Conservation (phyloP, 2,797 vertebrate genomes). For the Crocidura indochinensis region DNA sequence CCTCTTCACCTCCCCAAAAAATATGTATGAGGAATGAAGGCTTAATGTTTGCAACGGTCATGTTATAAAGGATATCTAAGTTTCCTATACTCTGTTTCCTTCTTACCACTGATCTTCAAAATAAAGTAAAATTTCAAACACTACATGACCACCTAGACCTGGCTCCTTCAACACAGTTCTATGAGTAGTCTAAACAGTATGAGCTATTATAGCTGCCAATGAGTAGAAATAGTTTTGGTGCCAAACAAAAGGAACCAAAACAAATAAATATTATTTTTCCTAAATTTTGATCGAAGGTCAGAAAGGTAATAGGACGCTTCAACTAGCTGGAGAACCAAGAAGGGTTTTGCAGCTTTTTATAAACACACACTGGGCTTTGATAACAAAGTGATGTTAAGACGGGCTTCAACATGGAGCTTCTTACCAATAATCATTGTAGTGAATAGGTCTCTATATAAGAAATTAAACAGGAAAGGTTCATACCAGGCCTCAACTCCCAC, state of each 20-base stretch:
- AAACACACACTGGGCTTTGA: slow-evolving; percentile 73
- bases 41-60: background rate
- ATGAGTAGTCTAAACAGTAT: background rate
- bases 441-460: slow-evolving; percentile 98
- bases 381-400: slow-evolving; percentile 85
- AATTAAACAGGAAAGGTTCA: slow-evolving; percentile 93
- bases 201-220: background rate
- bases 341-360: background rate
- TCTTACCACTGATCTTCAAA: slow-evolving; percentile 36
- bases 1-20: too few relatives aligned
- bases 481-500: slow-evolving; percentile 99
- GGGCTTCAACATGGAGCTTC: slow-evolving; percentile 90
- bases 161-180: background rate
- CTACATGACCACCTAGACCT: slow-evolving; percentile 30
- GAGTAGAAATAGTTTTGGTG: slow-evolving; percentile 38
- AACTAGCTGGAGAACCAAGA: background rate
- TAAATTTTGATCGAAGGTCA: background rate
- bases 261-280: background rate
- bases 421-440: slow-evolving; percentile 97
- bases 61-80: slow-evolving; percentile 19
- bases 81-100: slow-evolving; percentile 47
- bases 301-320: background rate
- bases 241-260: slow-evolving; percentile 35
- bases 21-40: background rate
- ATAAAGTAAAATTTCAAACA: background rate